Percentiles rank a stretch among this genome's conserved stretches.
Conservation (phyloP, 2,888 invertebrate genomes). For the Amaurobius ferox region DNA sequence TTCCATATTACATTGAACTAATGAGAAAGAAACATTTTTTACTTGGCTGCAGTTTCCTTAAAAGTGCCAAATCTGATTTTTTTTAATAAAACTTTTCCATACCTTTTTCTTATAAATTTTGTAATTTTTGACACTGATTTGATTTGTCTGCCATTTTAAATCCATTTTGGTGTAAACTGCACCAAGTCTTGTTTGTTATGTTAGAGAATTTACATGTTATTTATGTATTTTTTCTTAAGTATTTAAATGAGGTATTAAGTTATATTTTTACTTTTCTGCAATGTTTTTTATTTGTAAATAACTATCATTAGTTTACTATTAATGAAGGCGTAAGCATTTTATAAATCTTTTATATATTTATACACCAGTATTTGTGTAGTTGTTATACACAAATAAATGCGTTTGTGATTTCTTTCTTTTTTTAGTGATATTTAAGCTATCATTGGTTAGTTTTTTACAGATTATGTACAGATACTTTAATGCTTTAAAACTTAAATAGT, state of each 20-base stretch:
- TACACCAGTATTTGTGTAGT: constrained; percentile 56
- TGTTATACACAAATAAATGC: constrained; percentile 41
- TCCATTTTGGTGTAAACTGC: constrained; percentile 5
- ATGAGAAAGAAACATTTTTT: constrained; percentile 26
- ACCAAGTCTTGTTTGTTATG: constrained; percentile 37
- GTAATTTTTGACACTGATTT: constrained; percentile 12
- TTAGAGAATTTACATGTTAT: constrained; percentile 37
- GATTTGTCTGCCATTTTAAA: constrained; percentile 10
- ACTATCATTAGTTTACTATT: constrained; percentile 11
- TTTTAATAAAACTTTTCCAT: background rate
- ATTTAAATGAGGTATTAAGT: constrained; percentile 39
- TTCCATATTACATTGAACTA: constrained; percentile 4
- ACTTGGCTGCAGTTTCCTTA: constrained; percentile 46
- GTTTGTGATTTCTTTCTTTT: constrained; percentile 60
- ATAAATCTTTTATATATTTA: constrained; percentile 69
- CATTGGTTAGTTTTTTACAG: constrained; percentile 33
- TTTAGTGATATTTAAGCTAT: constrained; percentile 60
- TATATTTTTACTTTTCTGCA: constrained; percentile 43
- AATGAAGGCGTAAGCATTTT: constrained; percentile 49
- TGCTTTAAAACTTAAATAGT: too few species aligned
- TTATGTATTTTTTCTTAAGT: constrained; percentile 47
- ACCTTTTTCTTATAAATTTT: constrained; percentile 8
- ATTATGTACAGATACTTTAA: background rate
- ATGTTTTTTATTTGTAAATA: constrained; percentile 47
- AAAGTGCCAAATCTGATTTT: constrained; percentile 62